Evolutionary conservation across 2,797 vertebrate species (phyloP), one percentile per base, ranked within the genome.

Genomic region (Pipistrellus pipistrellus): DNA sequence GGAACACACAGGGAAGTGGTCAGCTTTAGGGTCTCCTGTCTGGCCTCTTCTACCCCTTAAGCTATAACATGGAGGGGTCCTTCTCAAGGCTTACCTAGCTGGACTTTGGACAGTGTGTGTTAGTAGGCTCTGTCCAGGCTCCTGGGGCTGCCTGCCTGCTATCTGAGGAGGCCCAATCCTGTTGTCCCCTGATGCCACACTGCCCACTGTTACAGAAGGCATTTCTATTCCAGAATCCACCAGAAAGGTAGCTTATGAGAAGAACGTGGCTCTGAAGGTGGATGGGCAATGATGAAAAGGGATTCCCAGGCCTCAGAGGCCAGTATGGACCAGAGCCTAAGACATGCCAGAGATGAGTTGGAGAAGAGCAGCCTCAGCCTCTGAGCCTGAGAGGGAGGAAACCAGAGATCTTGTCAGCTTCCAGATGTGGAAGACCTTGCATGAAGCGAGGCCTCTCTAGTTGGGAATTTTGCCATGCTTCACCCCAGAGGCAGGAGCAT

Each of bases 41-140:
- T 55, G 68, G 46, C 14, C 12, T 38, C 8, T 23, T 3, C 18
- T 0, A 0, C 30, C 0, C 25, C 7, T 15, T 12, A 0, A 2
- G 9, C 27, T 51, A 6, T 13, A 11, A 1, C 18, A 15, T 2
- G 9, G 53, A 55, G 53, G 20, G 41, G 41, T 44, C 41, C 41
- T 44, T 6, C 13, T 27, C 3, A 8, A 77, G 21, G 20, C 9
- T 55, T 27, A 18, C 23, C 25, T 68, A 9, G 18, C 44, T 85
- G 14, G 46, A 4, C 4, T 4, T 5, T 25, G 53, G 12, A 66
- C 35, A 27, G 21, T 38, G 46, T 73, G 5, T n/a, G 4, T 35
- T n/a, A 71, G 1, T 8, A 35, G 32, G 12, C 20, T 30, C 32
- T 2, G 2, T 57, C 1, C 5, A 11, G 84, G 46, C 3, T 30